Percentiles rank a stretch among this genome's conserved stretches.
Evolutionary conservation across 2,888 invertebrate species (phyloP).

Genomic region (Brenthis ino): DNA sequence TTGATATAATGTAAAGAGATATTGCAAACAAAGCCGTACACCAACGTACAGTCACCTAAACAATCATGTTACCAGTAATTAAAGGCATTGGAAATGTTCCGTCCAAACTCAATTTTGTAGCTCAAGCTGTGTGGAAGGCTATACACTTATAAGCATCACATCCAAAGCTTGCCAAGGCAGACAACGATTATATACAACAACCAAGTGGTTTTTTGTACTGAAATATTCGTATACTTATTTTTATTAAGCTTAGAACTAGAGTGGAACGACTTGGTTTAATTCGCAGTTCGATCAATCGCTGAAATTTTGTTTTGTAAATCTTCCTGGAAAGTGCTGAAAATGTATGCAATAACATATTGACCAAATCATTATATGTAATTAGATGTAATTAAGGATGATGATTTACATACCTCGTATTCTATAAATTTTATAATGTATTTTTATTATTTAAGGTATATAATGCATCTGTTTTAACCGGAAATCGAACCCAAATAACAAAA

Average conservation of each 20-base stretch:
- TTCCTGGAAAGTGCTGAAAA: conserved; percentile 2
- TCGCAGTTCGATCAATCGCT: too few species aligned
- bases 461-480: too few species aligned
- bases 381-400: too few species aligned
- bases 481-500: too few species aligned
- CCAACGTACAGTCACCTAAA: conserved; percentile 22
- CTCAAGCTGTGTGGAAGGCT: conserved; percentile 36
- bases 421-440: not conserved
- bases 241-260: not conserved
- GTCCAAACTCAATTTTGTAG: conserved; percentile 20
- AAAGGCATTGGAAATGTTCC: conserved; percentile 11
- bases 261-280: too few species aligned
- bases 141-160: conserved; percentile 52
- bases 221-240: not conserved
- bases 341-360: not conserved
- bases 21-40: conserved; percentile 38
- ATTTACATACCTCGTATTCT: not conserved
- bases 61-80: conserved; percentile 22
- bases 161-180: conserved; percentile 76
- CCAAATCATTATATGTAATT: too few species aligned
- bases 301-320: too few species aligned
- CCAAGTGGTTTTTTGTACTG: conserved; percentile 10
- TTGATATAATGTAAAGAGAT: conserved; percentile 56
- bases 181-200: conserved; percentile 65
- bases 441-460: too few species aligned